These are phyloP conservation scores for Oenanthe melanoleuca DNA, from an alignment of 2,113 vertebrate genomes.

Conservation along the genomic window DNA sequence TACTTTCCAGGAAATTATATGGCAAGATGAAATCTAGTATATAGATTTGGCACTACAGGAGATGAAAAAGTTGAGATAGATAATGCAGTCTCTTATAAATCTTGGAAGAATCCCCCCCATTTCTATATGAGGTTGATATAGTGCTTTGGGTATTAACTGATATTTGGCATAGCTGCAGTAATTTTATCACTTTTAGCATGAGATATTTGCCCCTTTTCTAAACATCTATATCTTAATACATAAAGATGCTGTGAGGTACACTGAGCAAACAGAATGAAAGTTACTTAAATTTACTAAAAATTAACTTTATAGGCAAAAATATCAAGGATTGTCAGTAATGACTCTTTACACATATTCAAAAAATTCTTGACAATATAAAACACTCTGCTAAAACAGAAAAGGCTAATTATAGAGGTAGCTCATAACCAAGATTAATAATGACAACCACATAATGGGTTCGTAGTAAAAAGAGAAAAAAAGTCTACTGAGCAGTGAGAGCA, in stretches of 20 bases:
- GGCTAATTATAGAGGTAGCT: neutral
- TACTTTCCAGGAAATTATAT: constrained; percentile 5
- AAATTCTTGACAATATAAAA: neutral
- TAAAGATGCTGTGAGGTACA: neutral
- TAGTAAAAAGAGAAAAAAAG: neutral
- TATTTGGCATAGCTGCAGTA: neutral
- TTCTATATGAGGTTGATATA: neutral
- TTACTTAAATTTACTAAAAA: neutral
- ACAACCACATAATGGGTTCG: neutral
- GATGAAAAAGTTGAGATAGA: neutral
- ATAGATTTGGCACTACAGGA: neutral
- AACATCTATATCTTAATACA: neutral
- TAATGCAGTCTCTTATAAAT: neutral
- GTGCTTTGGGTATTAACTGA: neutral
- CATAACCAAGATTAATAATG: neutral
- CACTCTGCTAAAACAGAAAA: neutral
- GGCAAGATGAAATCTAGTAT: neutral
- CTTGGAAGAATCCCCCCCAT: neutral
- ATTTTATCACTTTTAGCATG: neutral
- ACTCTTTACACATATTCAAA: neutral
- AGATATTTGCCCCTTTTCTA: neutral
- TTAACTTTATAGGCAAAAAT: neutral
- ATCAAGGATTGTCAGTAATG: neutral
- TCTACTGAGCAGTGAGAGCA: neutral
- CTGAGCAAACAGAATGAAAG: neutral